A percentile compares a stretch with the other conserved stretches of the same genome.
phyloP scores from a whole-genome alignment of 1,140 invertebrate genomes.

The Bilobella aurantiaca region DNA sequence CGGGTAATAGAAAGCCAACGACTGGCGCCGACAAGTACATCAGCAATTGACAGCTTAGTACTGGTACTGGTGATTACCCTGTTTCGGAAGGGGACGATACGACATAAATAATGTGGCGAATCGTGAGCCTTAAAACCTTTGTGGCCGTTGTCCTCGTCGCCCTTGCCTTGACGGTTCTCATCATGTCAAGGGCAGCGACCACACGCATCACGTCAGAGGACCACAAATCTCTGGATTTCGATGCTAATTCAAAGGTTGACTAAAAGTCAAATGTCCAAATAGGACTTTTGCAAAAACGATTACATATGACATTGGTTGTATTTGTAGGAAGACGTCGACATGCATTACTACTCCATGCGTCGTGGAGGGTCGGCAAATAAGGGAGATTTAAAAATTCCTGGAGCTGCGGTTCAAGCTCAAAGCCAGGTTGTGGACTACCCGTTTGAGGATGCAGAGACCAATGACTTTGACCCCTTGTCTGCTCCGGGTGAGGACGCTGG shows the following conservation, averaged over 20 bases:
- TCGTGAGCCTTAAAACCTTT: neutral
- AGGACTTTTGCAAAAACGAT: neutral
- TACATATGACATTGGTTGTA: neutral
- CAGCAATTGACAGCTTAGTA: too few relatives aligned
- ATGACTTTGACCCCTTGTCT: conserved; percentile 10
- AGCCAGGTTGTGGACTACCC: conserved; percentile 22
- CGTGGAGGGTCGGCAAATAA: neutral
- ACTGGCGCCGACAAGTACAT: too few relatives aligned
- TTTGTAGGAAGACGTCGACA: conserved; percentile 6
- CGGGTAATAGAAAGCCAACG: too few relatives aligned
- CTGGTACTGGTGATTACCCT: neutral
- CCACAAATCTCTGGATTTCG: neutral
- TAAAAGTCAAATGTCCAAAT: neutral
- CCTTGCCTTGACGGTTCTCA: neutral
- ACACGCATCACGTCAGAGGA: neutral
- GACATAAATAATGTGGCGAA: neutral
- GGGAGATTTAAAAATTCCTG: neutral
- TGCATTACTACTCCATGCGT: conserved; percentile 14
- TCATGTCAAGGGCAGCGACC: neutral
- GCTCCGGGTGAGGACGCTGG: conserved; percentile 7
- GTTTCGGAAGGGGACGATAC: neutral
- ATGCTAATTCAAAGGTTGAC: neutral
- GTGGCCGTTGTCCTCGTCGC: neutral
- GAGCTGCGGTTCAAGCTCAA: conserved; percentile 1
- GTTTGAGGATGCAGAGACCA: conserved; percentile 28